Conservation (phyloP, 2,888 invertebrate genomes). For the Polia nebulosa region DNA sequence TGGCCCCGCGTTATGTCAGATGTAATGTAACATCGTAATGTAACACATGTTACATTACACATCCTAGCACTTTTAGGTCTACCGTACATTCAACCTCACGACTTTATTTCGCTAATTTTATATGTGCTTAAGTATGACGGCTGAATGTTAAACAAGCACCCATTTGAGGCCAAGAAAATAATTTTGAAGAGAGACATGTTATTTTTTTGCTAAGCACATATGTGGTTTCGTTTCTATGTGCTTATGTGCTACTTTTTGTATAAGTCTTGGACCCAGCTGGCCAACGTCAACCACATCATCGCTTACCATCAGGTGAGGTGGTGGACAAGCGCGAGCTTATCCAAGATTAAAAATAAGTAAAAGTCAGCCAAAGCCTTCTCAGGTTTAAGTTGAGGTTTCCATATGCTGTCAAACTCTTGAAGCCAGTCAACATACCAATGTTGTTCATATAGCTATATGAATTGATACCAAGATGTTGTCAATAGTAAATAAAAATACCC, state of each 20-base stretch:
- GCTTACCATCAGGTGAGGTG: no score
- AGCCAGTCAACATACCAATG: background rate
- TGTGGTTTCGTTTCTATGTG: background rate
- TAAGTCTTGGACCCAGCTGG: background rate
- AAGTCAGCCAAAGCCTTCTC: background rate
- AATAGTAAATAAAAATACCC: background rate
- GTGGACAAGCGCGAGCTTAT: no score
- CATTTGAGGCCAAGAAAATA: constrained; percentile 1
- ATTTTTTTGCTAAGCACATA: background rate
- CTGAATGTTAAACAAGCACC: constrained; percentile 27
- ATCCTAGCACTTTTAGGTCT: constrained; percentile 42
- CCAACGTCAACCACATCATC: no score
- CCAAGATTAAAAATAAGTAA: no score
- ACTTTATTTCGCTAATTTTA: constrained; percentile 40
- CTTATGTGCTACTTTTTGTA: background rate
- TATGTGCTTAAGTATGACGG: constrained; percentile 13
- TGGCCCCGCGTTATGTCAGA: constrained; percentile 64
- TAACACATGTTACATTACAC: constrained; percentile 56
- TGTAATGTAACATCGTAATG: constrained; percentile 61
- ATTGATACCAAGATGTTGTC: background rate
- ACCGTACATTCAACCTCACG: constrained; percentile 36
- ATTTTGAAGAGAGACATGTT: background rate
- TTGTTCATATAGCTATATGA: background rate
- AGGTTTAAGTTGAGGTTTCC: background rate
- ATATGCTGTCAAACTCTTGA: background rate